Evolutionary conservation across 2,797 vertebrate genomes (phyloP).

Genomic region (Phrynocephalus vlangalii): DNA sequence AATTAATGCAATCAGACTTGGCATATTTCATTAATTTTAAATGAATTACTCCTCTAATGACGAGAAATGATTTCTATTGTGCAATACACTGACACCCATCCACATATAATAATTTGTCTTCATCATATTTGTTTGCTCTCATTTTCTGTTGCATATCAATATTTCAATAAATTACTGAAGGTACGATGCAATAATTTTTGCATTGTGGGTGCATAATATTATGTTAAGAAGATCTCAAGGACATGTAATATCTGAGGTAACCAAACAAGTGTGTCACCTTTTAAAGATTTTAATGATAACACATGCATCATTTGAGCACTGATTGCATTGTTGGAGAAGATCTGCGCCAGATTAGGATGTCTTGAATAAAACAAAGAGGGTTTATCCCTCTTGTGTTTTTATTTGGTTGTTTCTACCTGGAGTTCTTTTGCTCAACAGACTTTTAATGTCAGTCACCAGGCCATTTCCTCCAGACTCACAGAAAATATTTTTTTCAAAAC

Average conservation of each 20-base stretch:
- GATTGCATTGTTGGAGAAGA: background rate
- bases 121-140: background rate
- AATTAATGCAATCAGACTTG: background rate
- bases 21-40: slow-evolving; percentile 7
- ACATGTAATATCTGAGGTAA: background rate
- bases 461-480: background rate
- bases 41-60: slow-evolving; percentile 1
- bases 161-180: background rate
- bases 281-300: background rate
- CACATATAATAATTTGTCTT: background rate
- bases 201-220: background rate
- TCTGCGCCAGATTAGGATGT: background rate
- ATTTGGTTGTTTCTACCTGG: background rate
- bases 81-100: background rate
- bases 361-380: background rate
- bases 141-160: background rate
- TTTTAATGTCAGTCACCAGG: background rate
- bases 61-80: background rate
- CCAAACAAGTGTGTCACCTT: background rate
- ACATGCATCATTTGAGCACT: background rate
- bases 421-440: background rate
- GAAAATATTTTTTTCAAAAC: background rate
- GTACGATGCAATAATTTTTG: background rate
- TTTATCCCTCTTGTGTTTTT: background rate
- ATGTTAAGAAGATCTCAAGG: background rate